Conservation (phyloP, 2,113 vertebrate species). For the Hymenochirus boettgeri region DNA sequence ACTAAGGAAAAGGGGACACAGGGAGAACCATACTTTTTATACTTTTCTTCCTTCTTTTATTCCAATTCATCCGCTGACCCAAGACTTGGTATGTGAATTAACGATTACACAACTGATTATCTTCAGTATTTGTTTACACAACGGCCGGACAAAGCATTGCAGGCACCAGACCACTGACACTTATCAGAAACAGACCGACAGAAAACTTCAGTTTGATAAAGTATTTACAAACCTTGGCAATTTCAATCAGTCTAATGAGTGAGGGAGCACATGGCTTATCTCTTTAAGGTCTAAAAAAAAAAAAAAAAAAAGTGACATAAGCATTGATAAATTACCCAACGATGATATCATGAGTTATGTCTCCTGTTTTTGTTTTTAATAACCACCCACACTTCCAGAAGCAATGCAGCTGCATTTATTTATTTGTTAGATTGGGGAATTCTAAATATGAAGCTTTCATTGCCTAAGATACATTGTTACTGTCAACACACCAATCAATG, state of each 20-base stretch:
- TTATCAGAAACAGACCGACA: conserved; percentile 36
- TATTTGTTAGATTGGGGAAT: too few species aligned
- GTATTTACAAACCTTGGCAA: conserved; percentile 2
- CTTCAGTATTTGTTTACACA: conserved; percentile 31
- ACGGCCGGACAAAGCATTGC: conserved; percentile 9
- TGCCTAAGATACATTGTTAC: too few species aligned
- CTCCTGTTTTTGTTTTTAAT: too few species aligned
- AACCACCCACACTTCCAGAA: too few species aligned
- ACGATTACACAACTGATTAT: conserved; percentile 22
- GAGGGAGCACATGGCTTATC: conserved; percentile 9
- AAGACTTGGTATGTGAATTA: conserved; percentile 16
- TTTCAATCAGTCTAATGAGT: conserved; percentile 8
- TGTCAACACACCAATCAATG: too few species aligned
- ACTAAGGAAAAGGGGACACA: conserved; percentile 17
- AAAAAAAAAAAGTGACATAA: conserved; percentile 13
- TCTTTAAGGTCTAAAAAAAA: conserved; percentile 2
- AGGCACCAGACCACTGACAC: conserved; percentile 22
- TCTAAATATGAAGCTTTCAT: too few species aligned
- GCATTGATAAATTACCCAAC: conserved; percentile 8
- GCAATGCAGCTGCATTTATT: too few species aligned
- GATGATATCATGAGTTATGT: too few species aligned
- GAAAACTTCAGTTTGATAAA: conserved; percentile 16
- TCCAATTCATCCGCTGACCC: background rate
- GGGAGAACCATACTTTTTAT: conserved; percentile 9
- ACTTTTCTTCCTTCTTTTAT: background rate